Percentiles rank a stretch among this genome's conserved stretches.
phyloP scores from a whole-genome alignment of 2,113 vertebrate species.

The Actenoides hombroni region DNA sequence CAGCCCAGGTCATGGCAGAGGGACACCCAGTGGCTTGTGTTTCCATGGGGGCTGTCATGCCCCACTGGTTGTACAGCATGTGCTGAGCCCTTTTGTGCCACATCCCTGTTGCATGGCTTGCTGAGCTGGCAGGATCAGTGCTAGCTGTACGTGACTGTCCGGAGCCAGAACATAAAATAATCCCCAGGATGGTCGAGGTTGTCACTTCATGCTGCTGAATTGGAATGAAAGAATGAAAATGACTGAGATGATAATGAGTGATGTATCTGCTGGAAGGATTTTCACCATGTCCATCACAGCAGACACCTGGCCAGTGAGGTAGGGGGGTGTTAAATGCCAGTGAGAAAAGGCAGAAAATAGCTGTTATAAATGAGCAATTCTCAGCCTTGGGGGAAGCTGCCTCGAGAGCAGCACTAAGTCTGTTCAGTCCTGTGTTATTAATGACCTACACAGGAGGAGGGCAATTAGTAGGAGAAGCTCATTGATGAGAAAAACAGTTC shows the following conservation, averaged over 20 bases:
- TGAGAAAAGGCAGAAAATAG: neutral
- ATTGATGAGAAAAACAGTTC: neutral
- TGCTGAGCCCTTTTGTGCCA: neutral
- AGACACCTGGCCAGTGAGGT: neutral
- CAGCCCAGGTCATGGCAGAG: neutral
- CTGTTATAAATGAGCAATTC: neutral
- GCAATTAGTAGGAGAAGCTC: neutral
- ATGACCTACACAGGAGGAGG: neutral
- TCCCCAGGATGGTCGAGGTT: neutral
- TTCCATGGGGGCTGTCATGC: neutral
- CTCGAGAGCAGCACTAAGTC: neutral
- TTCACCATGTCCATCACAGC: neutral
- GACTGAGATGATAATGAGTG: neutral
- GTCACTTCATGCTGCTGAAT: neutral
- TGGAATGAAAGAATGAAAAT: neutral
- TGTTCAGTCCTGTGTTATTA: neutral
- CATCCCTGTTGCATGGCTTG: neutral
- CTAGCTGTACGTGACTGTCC: neutral
- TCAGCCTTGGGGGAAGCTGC: neutral
- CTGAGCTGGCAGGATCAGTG: neutral
- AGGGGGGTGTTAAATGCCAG: neutral
- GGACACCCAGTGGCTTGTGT: accelerated
- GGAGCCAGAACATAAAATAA: neutral
- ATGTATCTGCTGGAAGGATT: neutral
- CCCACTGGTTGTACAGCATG: neutral